Evolutionary conservation across 1,140 invertebrate species (phyloP).

Genomic region (Archegozetes longisetosus): DNA sequence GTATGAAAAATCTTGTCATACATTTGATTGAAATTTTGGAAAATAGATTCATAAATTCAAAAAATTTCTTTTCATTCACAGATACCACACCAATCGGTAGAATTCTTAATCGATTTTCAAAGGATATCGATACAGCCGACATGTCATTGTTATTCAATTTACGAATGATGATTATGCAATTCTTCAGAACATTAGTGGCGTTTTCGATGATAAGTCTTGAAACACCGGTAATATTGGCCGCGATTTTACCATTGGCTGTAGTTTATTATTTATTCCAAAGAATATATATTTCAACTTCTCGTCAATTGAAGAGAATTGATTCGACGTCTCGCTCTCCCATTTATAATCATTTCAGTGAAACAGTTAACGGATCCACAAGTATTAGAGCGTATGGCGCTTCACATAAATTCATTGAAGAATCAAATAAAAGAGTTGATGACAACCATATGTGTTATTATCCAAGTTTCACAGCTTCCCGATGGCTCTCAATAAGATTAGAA

Average conservation of each 20-base stretch:
- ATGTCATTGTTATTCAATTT: slow-evolving; percentile 35
- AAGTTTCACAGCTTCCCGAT: slow-evolving; percentile 24
- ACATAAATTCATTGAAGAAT: slow-evolving; percentile 27
- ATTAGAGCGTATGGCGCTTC: slow-evolving; percentile 28
- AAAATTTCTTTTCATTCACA: not conserved
- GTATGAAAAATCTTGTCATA: not conserved
- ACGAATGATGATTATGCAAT: slow-evolving; percentile 28
- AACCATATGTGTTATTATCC: slow-evolving; percentile 34
- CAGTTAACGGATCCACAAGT: slow-evolving; percentile 28
- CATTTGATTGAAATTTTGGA: not conserved
- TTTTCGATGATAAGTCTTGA: slow-evolving; percentile 42
- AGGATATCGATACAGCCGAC: slow-evolving; percentile 36
- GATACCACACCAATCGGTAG: slow-evolving; percentile 45
- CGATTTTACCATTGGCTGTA: slow-evolving; percentile 65
- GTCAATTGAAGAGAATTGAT: slow-evolving; percentile 37
- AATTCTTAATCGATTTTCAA: slow-evolving; percentile 48
- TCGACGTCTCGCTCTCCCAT: slow-evolving; percentile 36
- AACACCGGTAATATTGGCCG: slow-evolving; percentile 65
- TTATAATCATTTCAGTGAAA: slow-evolving; percentile 34
- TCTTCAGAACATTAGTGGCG: slow-evolving; percentile 60
- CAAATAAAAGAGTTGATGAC: slow-evolving; percentile 35
- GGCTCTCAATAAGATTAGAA: slow-evolving; percentile 30
- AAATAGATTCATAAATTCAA: not conserved
- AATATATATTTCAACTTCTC: slow-evolving; percentile 34
- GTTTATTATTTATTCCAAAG: slow-evolving; percentile 51